A percentile compares a stretch with the other conserved stretches of the same genome.
Conservation (phyloP, 2,113 vertebrate species). For the Nyctibius bracteatus region DNA sequence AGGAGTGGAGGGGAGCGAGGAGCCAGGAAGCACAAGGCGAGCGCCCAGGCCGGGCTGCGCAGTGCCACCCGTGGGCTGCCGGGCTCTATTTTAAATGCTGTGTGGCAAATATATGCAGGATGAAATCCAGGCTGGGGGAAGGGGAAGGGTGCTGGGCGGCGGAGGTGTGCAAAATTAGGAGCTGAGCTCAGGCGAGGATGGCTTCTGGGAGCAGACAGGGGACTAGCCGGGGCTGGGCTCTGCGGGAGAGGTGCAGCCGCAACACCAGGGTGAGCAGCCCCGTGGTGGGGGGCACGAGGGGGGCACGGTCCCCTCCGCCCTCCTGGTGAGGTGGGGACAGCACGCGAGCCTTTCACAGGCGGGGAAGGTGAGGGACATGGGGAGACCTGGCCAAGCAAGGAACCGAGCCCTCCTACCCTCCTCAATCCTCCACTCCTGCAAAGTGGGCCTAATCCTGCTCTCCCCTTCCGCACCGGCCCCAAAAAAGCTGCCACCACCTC, state of each 20-base stretch:
- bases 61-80: conserved; percentile 44
- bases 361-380: fast-evolving
- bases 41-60: neutral
- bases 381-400: fast-evolving
- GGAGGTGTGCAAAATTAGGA: conserved; percentile 56
- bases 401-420: neutral
- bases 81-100: conserved; percentile 63
- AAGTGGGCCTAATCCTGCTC: neutral
- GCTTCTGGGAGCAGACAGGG: conserved; percentile 43
- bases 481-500: neutral
- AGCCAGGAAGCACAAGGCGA: neutral
- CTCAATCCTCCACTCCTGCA: fast-evolving
- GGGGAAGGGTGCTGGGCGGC: conserved; percentile 39
- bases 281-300: fast-evolving
- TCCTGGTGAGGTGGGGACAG: fast-evolving
- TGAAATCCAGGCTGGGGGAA: conserved; percentile 46
- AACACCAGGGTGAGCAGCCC: neutral
- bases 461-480: fast-evolving
- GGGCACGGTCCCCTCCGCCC: neutral
- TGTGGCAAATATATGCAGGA: conserved; percentile 61
- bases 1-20: neutral
- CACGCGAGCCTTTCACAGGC: neutral
- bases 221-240: neutral
- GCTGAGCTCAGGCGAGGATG: conserved; percentile 46
- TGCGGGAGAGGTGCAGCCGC: neutral